Evolutionary conservation across 2,113 vertebrate species (phyloP), one percentile per base, ranked within the genome.

Genomic region (Myrmecobius fasciatus): DNA sequence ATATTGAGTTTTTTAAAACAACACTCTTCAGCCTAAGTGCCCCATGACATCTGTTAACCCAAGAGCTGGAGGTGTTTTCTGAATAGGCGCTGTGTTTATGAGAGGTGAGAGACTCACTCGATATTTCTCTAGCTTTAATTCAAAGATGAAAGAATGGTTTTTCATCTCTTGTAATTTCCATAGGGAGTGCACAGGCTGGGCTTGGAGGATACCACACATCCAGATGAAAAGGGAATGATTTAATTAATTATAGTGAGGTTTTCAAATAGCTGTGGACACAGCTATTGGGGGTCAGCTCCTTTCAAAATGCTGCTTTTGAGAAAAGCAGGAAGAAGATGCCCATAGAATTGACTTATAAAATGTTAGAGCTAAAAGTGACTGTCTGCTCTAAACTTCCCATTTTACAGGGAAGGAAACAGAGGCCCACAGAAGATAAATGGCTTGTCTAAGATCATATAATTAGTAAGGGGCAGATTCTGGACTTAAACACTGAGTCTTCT

Each of bases 31-130:
- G 75, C 88, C 91, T 93, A 94, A 92, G 94, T 92, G 93, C 93
- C 91, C 94, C 43, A 14, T 94, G 96, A 96, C 96, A 97, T 96
- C 97, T 97, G 96, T 96, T 96, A 97, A 97, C 95, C 96, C 94
- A 95, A 95, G 92, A 96, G 91, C 54, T 53, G 94, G 60, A 96
- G 91, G 92, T 94, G 96, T 97, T 97, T 97, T 96, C 96, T 97
- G 97, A 94, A 97, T 95, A 94, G 91, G 88, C 91, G 93, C 51
- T 95, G 22, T 95, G 93, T 97, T 97, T 96, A 96, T 67, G 95
- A 96, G 94, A 88, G 91, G 94, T 94, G 95, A 56, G 48, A 93
- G 94, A 97, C 95, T 56, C 92, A 96, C 92, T 96, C 93, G 93
- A 89, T 94, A 95, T 97, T 95, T 96, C 96, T 93, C 67, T 91